These are phyloP conservation scores for Aelia acuminata DNA, from an alignment of 2,888 invertebrate genomes.

Conservation along the genomic window DNA sequence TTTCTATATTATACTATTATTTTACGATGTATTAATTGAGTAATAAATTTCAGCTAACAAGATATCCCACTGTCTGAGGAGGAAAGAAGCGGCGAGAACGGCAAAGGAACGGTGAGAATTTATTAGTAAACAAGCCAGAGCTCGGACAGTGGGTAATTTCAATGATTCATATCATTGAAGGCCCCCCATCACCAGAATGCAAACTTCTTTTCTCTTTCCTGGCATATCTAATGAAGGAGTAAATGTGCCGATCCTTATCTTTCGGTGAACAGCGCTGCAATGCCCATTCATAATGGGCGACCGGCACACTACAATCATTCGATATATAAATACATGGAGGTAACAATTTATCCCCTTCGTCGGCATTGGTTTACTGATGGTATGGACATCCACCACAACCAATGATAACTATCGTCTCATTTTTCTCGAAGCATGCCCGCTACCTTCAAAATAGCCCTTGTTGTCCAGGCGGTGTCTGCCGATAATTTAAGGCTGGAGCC, in stretches of 20 bases:
- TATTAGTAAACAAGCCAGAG: conserved; percentile 12
- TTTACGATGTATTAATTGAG: neutral
- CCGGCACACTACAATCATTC: conserved; percentile 40
- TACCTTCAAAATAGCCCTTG: neutral
- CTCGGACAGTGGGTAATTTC: conserved; percentile 30
- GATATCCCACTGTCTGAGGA: neutral
- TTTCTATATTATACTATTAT: neutral
- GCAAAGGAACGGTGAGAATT: neutral
- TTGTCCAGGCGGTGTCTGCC: neutral
- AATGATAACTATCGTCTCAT: neutral
- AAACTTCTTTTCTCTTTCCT: conserved; percentile 38
- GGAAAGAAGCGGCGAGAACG: neutral
- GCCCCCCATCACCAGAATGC: conserved; percentile 8
- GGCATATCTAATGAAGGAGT: conserved; percentile 28
- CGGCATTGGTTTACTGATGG: neutral
- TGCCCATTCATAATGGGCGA: conserved; percentile 12
- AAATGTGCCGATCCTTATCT: conserved; percentile 40
- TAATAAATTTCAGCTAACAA: conserved; percentile 23
- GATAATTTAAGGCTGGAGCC: neutral
- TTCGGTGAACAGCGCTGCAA: neutral
- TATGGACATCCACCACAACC: neutral
- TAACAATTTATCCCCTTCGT: neutral
- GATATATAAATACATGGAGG: neutral
- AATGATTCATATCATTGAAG: conserved; percentile 44
- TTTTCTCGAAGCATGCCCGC: neutral